Evolutionary conservation across 2,797 vertebrate genomes (phyloP).

Genomic region (Brachyrhaphis roseni): DNA sequence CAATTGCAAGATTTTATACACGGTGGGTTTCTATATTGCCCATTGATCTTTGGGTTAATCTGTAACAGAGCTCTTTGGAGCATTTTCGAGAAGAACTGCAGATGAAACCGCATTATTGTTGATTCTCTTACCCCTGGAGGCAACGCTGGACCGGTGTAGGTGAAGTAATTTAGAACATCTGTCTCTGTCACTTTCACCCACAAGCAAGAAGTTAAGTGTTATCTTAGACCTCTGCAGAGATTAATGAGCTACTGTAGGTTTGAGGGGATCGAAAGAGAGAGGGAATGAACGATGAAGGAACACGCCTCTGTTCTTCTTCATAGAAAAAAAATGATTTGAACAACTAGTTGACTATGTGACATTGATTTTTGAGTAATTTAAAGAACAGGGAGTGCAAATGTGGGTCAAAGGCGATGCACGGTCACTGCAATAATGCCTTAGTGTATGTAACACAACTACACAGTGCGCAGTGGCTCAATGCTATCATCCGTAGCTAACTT

Average conservation of each 20-base stretch:
- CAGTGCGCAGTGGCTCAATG: slow-evolving; percentile 60
- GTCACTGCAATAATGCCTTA: slow-evolving; percentile 56
- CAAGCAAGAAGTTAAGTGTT: slow-evolving; percentile 54
- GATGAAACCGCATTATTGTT: slow-evolving; percentile 37
- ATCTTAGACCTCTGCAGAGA: slow-evolving; percentile 50
- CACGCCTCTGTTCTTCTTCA: not conserved
- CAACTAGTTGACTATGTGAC: slow-evolving; percentile 34
- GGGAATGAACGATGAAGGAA: not conserved
- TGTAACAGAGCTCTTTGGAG: slow-evolving; percentile 7
- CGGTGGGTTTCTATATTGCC: not conserved
- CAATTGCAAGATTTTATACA: not conserved
- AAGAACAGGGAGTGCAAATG: slow-evolving; percentile 46
- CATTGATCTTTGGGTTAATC: slow-evolving; percentile 11
- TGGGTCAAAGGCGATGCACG: slow-evolving; percentile 60
- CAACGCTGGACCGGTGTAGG: slow-evolving; percentile 39
- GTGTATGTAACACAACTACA: slow-evolving; percentile 78
- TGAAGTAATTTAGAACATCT: slow-evolving; percentile 69
- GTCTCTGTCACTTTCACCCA: slow-evolving; percentile 68
- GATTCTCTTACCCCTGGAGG: slow-evolving; percentile 51
- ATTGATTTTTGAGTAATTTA: slow-evolving; percentile 54
- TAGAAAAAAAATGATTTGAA: slow-evolving; percentile 24
- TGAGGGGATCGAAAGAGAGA: slow-evolving; percentile 19
- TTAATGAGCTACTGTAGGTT: slow-evolving; percentile 51
- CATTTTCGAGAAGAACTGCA: slow-evolving; percentile 14
- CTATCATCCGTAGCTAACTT: slow-evolving; percentile 53